Conservation (phyloP, 2,888 invertebrate genomes). For the Spilarctia lutea region DNA sequence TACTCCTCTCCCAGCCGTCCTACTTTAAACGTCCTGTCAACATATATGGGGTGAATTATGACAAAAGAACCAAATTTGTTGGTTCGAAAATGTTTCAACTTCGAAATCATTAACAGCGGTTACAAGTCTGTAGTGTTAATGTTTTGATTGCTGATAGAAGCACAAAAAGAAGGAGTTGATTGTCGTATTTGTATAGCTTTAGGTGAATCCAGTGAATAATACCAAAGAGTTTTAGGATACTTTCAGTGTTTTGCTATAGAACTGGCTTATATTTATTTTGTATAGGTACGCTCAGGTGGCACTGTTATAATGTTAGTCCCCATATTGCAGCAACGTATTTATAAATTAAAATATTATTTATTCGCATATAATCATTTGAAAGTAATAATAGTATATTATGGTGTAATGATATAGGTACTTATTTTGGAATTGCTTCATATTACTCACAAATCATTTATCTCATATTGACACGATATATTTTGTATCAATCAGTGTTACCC, state of each 20-base stretch:
- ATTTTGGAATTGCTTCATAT: constrained; percentile 61
- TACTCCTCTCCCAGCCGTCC: constrained; percentile 95
- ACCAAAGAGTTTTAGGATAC: constrained; percentile 78
- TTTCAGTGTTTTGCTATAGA: constrained; percentile 60
- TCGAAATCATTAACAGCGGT: constrained; percentile 50
- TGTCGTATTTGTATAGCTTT: constrained; percentile 67
- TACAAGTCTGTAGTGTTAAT: constrained; percentile 52
- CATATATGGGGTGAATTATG: constrained; percentile 44
- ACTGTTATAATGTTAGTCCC: constrained; percentile 78
- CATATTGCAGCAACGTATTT: constrained; percentile 75
- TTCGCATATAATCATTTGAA: constrained; percentile 70
- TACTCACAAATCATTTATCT: constrained; percentile 65
- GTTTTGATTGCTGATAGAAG: constrained; percentile 58
- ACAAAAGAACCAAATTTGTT: constrained; percentile 33
- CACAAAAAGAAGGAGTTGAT: constrained; percentile 67
- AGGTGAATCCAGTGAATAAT: constrained; percentile 76
- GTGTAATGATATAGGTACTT: constrained; percentile 60
- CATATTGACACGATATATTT: constrained; percentile 58
- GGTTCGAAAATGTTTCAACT: constrained; percentile 47
- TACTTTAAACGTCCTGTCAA: constrained; percentile 83
- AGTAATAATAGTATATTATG: constrained; percentile 45
- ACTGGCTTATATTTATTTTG: constrained; percentile 63
- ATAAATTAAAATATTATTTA: constrained; percentile 65
- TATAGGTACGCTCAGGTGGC: constrained; percentile 64
- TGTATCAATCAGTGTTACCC: constrained; percentile 62